phyloP scores from a whole-genome alignment of 2,113 vertebrate genomes.

The Ctenodactylus gundi region DNA sequence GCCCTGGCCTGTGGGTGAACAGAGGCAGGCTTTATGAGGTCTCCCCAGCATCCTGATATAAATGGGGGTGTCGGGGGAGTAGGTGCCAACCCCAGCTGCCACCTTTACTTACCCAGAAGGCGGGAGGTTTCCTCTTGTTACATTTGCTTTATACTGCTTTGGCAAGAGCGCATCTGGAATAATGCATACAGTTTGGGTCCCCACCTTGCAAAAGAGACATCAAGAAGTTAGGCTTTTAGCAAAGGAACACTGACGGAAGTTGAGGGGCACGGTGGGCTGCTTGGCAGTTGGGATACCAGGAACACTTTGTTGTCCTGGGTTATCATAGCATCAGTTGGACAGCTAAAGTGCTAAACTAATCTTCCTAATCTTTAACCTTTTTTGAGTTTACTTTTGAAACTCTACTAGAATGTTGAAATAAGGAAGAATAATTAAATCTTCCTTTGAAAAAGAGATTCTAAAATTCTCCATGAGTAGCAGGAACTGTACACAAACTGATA shows the following conservation, averaged over 20 bases:
- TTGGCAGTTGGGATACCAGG: background rate
- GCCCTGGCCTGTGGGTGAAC: background rate
- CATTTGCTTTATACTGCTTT: conserved; percentile 77
- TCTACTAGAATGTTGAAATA: background rate
- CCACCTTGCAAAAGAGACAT: conserved; percentile 76
- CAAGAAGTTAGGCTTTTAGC: conserved; percentile 48
- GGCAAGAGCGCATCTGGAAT: conserved; percentile 77
- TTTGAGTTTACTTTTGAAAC: background rate
- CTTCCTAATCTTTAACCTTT: background rate
- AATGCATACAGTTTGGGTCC: conserved; percentile 77
- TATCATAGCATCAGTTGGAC: rapidly evolving
- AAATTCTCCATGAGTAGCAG: background rate
- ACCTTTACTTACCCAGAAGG: conserved; percentile 47
- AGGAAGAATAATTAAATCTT: background rate
- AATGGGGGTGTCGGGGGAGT: background rate
- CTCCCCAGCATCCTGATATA: background rate
- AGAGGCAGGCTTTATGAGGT: background rate
- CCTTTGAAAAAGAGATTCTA: background rate
- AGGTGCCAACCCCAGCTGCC: background rate
- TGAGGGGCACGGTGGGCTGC: too few relatives aligned
- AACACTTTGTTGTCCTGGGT: background rate
- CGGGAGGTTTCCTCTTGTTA: conserved; percentile 7
- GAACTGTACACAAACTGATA: background rate
- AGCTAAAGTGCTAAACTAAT: background rate
- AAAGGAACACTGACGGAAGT: background rate